phyloP scores from a whole-genome alignment of 2,113 vertebrate genomes.

The Baryphthengus martii region DNA sequence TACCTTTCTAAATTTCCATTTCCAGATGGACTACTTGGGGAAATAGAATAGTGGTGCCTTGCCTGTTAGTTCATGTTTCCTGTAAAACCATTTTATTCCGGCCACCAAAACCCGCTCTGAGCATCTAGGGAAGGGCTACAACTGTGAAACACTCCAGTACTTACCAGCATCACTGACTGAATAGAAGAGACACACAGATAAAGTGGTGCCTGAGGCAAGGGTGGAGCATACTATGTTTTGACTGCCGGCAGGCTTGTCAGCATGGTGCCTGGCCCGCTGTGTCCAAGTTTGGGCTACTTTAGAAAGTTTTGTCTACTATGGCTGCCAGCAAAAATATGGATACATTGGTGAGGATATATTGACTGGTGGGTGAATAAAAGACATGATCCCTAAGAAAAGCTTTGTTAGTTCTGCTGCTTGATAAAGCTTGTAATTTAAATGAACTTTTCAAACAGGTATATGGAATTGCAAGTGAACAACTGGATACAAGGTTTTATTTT shows the following conservation, averaged over 20 bases:
- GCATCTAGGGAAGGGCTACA: not conserved
- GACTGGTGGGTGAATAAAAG: not conserved
- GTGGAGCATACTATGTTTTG: not conserved
- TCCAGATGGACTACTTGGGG: not conserved
- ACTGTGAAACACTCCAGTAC: not conserved
- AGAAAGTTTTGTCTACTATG: not conserved
- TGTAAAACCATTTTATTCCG: not conserved
- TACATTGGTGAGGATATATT: not conserved
- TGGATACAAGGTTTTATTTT: not conserved
- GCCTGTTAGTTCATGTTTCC: not conserved
- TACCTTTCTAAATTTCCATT: not conserved
- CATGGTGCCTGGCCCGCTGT: not conserved
- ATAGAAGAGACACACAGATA: not conserved
- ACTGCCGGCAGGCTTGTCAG: not conserved
- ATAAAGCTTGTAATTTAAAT: not conserved
- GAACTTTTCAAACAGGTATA: not conserved
- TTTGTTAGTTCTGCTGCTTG: not conserved
- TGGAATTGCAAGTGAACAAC: not conserved
- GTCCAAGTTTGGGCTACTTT: not conserved
- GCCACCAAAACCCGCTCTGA: not conserved
- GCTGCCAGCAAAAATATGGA: not conserved
- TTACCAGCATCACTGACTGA: not conserved
- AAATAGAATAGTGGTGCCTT: not conserved
- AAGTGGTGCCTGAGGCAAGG: not conserved
- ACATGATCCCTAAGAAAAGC: not conserved